Conservation (phyloP, 2,888 invertebrate species). For the Tuberolachnus salignus region DNA sequence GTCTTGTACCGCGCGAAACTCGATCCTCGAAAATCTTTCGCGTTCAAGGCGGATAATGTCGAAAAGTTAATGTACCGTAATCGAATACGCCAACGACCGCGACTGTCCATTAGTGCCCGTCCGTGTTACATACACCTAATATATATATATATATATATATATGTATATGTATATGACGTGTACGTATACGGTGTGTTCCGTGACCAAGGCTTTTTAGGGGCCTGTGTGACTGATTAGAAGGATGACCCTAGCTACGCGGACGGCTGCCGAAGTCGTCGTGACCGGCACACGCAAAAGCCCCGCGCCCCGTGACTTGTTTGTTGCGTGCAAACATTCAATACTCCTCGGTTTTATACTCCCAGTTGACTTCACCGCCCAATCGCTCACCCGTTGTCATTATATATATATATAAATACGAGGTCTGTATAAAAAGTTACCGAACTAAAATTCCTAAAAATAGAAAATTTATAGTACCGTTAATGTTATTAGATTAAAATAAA, state of each 20-base stretch:
- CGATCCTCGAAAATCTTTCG: conserved; percentile 39
- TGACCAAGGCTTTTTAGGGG: conserved; percentile 45
- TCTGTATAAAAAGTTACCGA: too few species aligned
- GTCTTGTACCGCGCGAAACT: conserved; percentile 15
- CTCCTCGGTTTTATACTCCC: neutral
- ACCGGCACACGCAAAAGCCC: conserved; percentile 40
- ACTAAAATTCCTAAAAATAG: too few species aligned
- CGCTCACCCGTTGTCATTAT: too few species aligned
- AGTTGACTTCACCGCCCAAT: conserved; percentile 17
- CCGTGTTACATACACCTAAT: neutral
- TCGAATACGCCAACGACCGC: conserved; percentile 51
- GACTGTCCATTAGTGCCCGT: conserved; percentile 44
- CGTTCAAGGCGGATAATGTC: conserved; percentile 42
- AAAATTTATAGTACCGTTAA: too few species aligned
- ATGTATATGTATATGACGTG: neutral
- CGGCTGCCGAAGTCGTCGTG: conserved; percentile 34
- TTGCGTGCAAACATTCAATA: conserved; percentile 48
- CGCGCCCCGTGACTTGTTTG: conserved; percentile 41
- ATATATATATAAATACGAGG: too few species aligned
- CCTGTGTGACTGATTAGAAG: conserved; percentile 51
- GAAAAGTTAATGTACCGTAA: conserved; percentile 55
- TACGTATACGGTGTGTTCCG: conserved; percentile 22
- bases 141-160: neutral
- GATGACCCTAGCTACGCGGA: conserved; percentile 18
- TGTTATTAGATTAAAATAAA: too few species aligned